Evolutionary conservation across 2,888 invertebrate genomes (phyloP).

Genomic region (Erannis defoliaria): DNA sequence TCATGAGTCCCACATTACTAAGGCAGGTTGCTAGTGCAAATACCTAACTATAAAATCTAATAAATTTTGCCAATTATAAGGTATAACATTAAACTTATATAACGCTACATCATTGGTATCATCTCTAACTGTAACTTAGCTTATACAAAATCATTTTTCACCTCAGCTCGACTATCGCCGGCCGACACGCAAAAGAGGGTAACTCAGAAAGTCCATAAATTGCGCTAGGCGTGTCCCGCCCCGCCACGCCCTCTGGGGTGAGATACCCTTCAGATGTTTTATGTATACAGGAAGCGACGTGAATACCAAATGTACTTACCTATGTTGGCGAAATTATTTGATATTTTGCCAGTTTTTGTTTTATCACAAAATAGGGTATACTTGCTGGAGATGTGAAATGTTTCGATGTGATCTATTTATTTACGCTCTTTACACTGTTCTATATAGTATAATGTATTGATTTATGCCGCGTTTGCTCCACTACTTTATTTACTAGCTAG

Average conservation of each 20-base stretch:
- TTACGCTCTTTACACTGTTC: no score
- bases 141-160: constrained; percentile 24
- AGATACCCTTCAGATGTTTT: constrained; percentile 38
- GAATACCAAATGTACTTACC: constrained; percentile 37
- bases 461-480: no score
- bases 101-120: not conserved
- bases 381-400: not conserved
- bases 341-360: constrained; percentile 7
- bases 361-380: not conserved
- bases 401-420: not conserved
- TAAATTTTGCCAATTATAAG: no score
- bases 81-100: no score
- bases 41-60: no score
- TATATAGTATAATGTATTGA: no score
- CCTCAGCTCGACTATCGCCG: constrained; percentile 36
- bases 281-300: constrained; percentile 42
- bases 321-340: constrained; percentile 21
- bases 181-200: constrained; percentile 48
- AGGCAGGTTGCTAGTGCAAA: no score
- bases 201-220: constrained; percentile 54
- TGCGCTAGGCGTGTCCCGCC: constrained; percentile 54
- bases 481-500: no score
- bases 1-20: no score
- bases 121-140: not conserved
- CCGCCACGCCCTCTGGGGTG: constrained; percentile 49